These are phyloP conservation scores for Drosophila azteca DNA, from an alignment of 1,140 invertebrate species.

Conservation along the genomic window DNA sequence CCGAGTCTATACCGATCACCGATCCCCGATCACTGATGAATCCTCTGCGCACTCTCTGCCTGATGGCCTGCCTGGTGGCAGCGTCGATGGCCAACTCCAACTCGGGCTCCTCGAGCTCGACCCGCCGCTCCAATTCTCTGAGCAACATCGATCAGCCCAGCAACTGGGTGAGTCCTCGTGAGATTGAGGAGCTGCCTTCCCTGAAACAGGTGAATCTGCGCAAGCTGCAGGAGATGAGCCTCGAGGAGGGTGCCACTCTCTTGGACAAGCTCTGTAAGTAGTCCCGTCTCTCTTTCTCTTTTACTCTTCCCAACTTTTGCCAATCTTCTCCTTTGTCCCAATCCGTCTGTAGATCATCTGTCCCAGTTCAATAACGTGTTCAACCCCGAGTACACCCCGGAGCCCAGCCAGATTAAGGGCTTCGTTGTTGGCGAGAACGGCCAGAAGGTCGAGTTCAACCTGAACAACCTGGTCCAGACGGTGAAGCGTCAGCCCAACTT, in stretches of 20 bases:
- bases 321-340: no score
- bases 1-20: no score
- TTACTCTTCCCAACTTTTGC: no score
- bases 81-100: slow-evolving; percentile 35
- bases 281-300: no score
- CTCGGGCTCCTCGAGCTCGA: neutral
- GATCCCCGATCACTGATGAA: slow-evolving; percentile 50
- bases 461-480: slow-evolving; percentile 64
- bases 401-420: slow-evolving; percentile 64
- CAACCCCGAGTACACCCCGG: slow-evolving; percentile 57
- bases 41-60: slow-evolving; percentile 62
- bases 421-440: slow-evolving; percentile 67
- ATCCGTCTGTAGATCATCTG: slow-evolving; percentile 53
- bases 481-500: slow-evolving; percentile 69
- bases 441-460: slow-evolving; percentile 63
- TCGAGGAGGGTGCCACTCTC: slow-evolving; percentile 66
- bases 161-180: slow-evolving; percentile 61
- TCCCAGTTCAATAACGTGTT: slow-evolving; percentile 69
- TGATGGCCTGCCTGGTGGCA: slow-evolving; percentile 66
- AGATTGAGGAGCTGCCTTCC: slow-evolving; percentile 66
- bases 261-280: slow-evolving; percentile 73
- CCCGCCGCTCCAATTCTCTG: slow-evolving; percentile 48
- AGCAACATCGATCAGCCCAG: slow-evolving; percentile 57
- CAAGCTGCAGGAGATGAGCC: slow-evolving; percentile 67
- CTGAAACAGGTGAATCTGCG: slow-evolving; percentile 66